Percentiles rank a stretch among this genome's conserved stretches.
Evolutionary conservation across 1,140 invertebrate genomes (phyloP).

Genomic region (Drosophila pandora): DNA sequence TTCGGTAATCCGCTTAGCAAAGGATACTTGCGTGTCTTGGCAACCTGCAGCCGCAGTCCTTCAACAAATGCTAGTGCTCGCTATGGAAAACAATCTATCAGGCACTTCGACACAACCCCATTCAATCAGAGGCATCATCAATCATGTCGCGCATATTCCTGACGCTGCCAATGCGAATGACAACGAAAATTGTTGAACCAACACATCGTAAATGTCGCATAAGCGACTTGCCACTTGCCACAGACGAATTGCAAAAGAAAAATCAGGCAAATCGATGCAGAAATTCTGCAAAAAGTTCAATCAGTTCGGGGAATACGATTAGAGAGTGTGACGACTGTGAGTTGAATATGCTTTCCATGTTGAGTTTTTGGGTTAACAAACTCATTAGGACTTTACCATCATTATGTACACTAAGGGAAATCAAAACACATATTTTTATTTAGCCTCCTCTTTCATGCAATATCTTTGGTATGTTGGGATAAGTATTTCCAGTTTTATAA

Average conservation of each 20-base stretch:
- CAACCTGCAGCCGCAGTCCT: slow-evolving; percentile 32
- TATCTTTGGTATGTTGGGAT: no score
- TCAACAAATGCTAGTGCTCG: slow-evolving; percentile 19
- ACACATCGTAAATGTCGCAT: slow-evolving; percentile 48
- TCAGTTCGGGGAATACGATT: slow-evolving; percentile 20
- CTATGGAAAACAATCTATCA: slow-evolving; percentile 71
- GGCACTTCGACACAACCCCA: slow-evolving; percentile 48
- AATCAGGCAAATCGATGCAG: slow-evolving; percentile 17
- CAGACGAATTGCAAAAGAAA: slow-evolving; percentile 21
- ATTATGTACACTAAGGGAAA: slow-evolving; percentile 7
- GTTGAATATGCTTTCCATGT: slow-evolving; percentile 27
- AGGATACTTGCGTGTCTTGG: slow-evolving; percentile 28
- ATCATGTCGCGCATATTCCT: slow-evolving; percentile 65
- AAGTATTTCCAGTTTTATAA: not conserved
- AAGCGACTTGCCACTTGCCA: slow-evolving; percentile 14
- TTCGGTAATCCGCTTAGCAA: slow-evolving; percentile 34
- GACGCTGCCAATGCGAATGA: slow-evolving; percentile 26
- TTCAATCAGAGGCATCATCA: slow-evolving; percentile 74
- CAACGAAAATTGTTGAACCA: slow-evolving; percentile 42
- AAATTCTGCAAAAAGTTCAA: slow-evolving; percentile 26
- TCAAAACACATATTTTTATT: no score
- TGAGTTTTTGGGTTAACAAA: slow-evolving; percentile 65
- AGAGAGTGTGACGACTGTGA: not conserved
- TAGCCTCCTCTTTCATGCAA: no score
- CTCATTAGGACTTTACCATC: slow-evolving; percentile 59